Base-by-base conservation (phyloP, 2,888 invertebrate genomes). In the Drosophila mimetica region DNA sequence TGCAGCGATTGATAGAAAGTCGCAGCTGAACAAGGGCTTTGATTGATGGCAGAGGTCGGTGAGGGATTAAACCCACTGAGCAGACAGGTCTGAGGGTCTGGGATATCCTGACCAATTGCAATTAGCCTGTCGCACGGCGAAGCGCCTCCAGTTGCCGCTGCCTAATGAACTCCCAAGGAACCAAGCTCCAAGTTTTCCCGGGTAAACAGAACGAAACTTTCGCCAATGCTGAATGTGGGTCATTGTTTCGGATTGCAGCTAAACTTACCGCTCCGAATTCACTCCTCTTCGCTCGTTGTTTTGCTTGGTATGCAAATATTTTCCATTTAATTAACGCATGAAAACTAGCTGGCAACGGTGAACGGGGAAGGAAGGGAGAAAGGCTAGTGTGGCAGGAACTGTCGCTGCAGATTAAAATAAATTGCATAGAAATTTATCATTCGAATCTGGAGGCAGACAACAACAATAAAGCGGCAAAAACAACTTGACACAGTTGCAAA, bases 271-370 rank as follows among this genome's bases (percentile, higher is more conserved):
- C n/a, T n/a, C n/a, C n/a, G n/a, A n/a, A n/a, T n/a, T n/a, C n/a
- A n/a, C n/a, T n/a, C n/a, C n/a, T 57, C 16, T 51, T 8, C 36
- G 8, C n/a, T 36, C 37, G 16, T n/a, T n/a, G 8, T 8, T 11
- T 34, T 7, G 37, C 30, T 37, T 25, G 22, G 30, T 37, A 74
- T 82, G 82, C 76, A 84, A 86, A 86, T 84, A 86, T 84, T 86
- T 84, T 81, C 77, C 84, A 79, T 84, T 84, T 84, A 84, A 84
- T 84, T 86, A 84, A 86, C 81, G 83, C 79, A 79, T 81, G 79
- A 59, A 71, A 84, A 75, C 74, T 74, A 66, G 64, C 71, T 67
- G 69, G 25, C 53, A 47, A 36, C 36, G 42, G 50, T 47, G 46
- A 25, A 25, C 39, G 64, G 13, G n/a, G 1, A 14, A 0, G 28